phyloP scores from a whole-genome alignment of 2,888 invertebrate species.

The Rotaria socialis region DNA sequence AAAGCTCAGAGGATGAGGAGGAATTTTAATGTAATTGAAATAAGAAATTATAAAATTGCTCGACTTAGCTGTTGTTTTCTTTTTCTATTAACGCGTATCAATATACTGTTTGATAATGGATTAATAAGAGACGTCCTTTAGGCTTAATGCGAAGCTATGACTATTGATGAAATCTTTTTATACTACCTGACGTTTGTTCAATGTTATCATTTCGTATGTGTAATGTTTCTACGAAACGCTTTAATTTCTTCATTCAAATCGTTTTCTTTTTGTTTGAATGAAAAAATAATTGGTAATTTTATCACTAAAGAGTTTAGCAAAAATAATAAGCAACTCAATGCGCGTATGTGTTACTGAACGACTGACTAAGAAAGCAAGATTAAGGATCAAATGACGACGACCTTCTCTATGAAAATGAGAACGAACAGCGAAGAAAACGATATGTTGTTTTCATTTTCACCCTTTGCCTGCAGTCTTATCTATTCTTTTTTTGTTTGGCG shows the following conservation, averaged over 20 bases:
- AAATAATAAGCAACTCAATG: background rate
- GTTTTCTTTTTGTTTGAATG: too few relatives aligned
- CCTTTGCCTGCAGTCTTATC: background rate
- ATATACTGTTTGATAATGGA: background rate
- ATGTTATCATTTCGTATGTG: background rate
- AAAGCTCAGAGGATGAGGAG: background rate
- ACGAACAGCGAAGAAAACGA: background rate
- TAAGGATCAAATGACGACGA: background rate
- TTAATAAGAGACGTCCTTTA: background rate
- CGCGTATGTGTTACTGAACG: background rate
- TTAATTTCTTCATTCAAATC: background rate
- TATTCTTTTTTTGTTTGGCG: background rate
- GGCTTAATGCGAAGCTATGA: background rate
- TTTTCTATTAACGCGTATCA: background rate
- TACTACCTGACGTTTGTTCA: slow-evolving; percentile 1
- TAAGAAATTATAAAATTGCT: background rate
- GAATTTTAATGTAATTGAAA: background rate
- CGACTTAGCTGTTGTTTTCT: too few relatives aligned
- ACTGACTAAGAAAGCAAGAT: background rate
- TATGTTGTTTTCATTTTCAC: slow-evolving; percentile 17
- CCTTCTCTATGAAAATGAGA: background rate
- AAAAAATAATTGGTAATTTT: too few relatives aligned
- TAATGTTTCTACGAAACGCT: background rate
- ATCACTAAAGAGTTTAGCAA: background rate
- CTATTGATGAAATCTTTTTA: background rate